Evolutionary conservation across 2,888 invertebrate genomes (phyloP).

Genomic region (Polyommatus icarus): DNA sequence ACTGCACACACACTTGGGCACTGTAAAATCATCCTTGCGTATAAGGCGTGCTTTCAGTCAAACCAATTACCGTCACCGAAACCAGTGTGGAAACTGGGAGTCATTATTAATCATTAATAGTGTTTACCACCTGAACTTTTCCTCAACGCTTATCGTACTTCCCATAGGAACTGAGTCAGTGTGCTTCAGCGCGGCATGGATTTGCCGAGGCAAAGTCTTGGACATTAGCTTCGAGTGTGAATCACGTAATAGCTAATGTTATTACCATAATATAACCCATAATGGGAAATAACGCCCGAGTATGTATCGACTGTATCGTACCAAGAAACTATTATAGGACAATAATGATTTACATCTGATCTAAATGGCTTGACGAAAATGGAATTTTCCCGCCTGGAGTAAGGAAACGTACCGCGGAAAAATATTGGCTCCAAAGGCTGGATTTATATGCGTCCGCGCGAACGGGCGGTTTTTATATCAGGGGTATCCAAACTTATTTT

Average conservation of each 20-base stretch:
- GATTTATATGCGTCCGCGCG: background rate
- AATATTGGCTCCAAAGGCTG: background rate
- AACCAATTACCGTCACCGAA: too few species aligned
- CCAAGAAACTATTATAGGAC: slow-evolving; percentile 25
- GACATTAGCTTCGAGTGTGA: background rate
- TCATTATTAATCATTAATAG: background rate
- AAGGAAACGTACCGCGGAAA: background rate
- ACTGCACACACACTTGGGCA: background rate
- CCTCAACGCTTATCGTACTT: background rate
- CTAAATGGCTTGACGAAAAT: slow-evolving; percentile 4
- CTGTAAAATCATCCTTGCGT: background rate
- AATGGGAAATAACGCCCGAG: slow-evolving; percentile 21
- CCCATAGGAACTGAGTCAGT: slow-evolving; percentile 5
- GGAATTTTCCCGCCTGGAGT: slow-evolving; percentile 19
- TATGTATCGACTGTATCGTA: slow-evolving; percentile 12
- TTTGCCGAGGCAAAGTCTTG: background rate
- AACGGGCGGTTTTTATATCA: too few species aligned
- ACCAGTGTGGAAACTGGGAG: too few species aligned
- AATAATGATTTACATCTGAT: background rate
- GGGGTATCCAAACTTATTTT: too few species aligned
- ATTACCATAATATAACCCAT: slow-evolving; percentile 20
- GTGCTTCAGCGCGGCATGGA: background rate
- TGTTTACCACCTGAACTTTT: background rate
- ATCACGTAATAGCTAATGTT: background rate
- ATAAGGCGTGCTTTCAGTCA: too few species aligned